Percentiles rank a stretch among this genome's conserved stretches.
Evolutionary conservation across 1,140 invertebrate species (phyloP).

Genomic region (Ctenoplectra terminalis): DNA sequence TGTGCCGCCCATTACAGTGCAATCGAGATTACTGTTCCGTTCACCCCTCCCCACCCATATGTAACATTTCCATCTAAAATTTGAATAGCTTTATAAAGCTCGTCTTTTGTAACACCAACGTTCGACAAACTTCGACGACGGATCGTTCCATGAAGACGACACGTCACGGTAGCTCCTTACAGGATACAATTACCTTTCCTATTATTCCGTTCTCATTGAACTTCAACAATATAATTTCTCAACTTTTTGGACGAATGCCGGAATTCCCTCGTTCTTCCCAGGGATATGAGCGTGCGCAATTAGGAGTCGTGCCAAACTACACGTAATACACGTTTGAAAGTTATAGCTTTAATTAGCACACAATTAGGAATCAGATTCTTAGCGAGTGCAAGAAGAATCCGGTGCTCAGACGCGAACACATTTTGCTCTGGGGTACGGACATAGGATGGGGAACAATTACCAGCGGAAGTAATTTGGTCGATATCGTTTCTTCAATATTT

Average conservation of each 20-base stretch:
- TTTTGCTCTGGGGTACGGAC: not conserved
- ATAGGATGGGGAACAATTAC: conserved; percentile 40
- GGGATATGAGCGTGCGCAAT: conserved; percentile 54
- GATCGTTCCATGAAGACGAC: not conserved
- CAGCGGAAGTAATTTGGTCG: conserved; percentile 61
- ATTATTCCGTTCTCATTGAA: conserved; percentile 52
- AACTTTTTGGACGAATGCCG: conserved; percentile 72
- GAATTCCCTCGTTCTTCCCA: conserved; percentile 57
- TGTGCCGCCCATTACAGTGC: conserved; percentile 10
- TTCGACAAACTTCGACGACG: not conserved
- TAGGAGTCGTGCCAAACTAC: conserved; percentile 57
- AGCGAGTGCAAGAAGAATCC: conserved; percentile 14
- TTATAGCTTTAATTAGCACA: conserved; percentile 65
- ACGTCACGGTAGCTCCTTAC: conserved; percentile 32
- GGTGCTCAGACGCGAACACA: conserved; percentile 8
- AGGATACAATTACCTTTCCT: conserved; percentile 48
- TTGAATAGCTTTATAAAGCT: conserved; percentile 53
- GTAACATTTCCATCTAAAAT: conserved; percentile 45
- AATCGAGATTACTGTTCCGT: conserved; percentile 28
- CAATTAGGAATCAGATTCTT: conserved; percentile 50
- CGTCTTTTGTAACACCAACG: conserved; percentile 29
- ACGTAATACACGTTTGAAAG: conserved; percentile 49
- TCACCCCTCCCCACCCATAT: not conserved
- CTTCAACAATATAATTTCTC: conserved; percentile 68
- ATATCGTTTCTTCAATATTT: conserved; percentile 46